A percentile compares a stretch with the other conserved stretches of the same genome.
Conservation (phyloP, 2,113 vertebrate species). For the Electrona antarctica region DNA sequence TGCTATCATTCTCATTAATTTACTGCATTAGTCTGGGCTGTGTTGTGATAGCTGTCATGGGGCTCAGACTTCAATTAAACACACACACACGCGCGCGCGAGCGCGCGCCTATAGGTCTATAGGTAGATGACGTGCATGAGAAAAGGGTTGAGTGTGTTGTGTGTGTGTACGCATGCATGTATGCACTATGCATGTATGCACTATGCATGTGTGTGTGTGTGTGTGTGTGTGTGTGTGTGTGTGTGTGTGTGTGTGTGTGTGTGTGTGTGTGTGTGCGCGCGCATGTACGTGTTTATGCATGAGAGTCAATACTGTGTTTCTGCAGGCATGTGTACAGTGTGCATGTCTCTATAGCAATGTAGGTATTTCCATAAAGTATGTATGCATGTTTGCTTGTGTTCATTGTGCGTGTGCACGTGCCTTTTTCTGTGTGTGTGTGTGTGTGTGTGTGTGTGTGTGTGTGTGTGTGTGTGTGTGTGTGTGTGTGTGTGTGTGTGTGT, state of each 20-base stretch:
- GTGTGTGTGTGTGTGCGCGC: constrained; percentile 2
- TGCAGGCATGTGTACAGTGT: too few relatives aligned
- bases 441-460: constrained; percentile 2
- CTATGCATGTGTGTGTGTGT: neutral
- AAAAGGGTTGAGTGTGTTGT: neutral
- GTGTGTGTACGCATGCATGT: neutral
- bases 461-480: constrained; percentile 6
- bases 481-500: constrained; percentile 8
- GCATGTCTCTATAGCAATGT: too few relatives aligned
- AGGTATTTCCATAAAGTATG: too few relatives aligned
- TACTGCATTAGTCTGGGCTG: constrained; percentile 94
- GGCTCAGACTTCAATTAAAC: constrained; percentile 98
- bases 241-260: constrained; percentile 9
- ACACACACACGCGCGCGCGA: constrained; percentile 73
- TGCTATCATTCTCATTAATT: constrained; percentile 99
- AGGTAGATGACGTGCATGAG: constrained; percentile 19
- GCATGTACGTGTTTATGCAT: neutral
- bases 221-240: constrained; percentile 1
- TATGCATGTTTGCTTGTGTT: neutral
- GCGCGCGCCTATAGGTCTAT: constrained; percentile 20
- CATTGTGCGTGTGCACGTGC: neutral
- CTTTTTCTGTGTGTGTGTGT: neutral
- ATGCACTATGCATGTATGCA: too few relatives aligned
- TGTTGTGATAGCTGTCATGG: constrained; percentile 99
- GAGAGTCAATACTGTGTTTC: too few relatives aligned